These are phyloP conservation scores for Muscicapa comitata DNA, from an alignment of 2,797 vertebrate species.

Conservation along the genomic window DNA sequence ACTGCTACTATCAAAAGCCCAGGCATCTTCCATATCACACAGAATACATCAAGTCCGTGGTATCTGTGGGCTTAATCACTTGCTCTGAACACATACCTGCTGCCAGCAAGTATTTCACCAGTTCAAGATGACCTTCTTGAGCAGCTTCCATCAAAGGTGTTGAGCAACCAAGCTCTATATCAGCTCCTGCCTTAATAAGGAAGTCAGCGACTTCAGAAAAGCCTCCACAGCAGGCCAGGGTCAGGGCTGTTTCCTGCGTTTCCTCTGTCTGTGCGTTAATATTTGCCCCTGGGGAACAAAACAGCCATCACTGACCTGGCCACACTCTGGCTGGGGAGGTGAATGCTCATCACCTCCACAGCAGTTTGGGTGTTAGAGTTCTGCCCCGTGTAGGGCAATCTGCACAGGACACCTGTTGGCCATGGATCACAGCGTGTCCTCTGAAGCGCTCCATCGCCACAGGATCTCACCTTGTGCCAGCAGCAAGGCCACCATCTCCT, in stretches of 20 bases:
- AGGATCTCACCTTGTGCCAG: constrained; percentile 89
- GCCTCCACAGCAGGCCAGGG: constrained; percentile 95
- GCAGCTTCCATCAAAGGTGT: constrained; percentile 99
- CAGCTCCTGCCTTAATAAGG: constrained; percentile 96
- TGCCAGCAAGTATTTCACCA: constrained; percentile 96
- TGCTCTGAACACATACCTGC: constrained; percentile 81
- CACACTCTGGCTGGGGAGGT: not conserved
- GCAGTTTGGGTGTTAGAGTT: not conserved
- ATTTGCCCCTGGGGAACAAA: constrained; percentile 86
- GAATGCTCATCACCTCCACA: not conserved
- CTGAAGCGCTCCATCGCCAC: accelerated
- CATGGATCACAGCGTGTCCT: accelerated
- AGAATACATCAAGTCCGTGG: not conserved
- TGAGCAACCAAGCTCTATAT: constrained; percentile 97
- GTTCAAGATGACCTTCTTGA: constrained; percentile 96
- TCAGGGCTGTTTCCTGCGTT: constrained; percentile 96
- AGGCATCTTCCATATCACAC: not conserved
- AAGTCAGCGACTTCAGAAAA: constrained; percentile 99
- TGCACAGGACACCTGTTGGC: not conserved
- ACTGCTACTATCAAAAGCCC: not conserved
- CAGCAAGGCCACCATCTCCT: constrained; percentile 97
- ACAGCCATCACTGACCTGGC: not conserved
- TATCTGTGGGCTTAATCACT: not conserved
- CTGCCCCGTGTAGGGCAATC: not conserved
- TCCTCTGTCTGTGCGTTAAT: constrained; percentile 99